phyloP scores from a whole-genome alignment of 2,888 invertebrate genomes.

The Baronia brevicornis region DNA sequence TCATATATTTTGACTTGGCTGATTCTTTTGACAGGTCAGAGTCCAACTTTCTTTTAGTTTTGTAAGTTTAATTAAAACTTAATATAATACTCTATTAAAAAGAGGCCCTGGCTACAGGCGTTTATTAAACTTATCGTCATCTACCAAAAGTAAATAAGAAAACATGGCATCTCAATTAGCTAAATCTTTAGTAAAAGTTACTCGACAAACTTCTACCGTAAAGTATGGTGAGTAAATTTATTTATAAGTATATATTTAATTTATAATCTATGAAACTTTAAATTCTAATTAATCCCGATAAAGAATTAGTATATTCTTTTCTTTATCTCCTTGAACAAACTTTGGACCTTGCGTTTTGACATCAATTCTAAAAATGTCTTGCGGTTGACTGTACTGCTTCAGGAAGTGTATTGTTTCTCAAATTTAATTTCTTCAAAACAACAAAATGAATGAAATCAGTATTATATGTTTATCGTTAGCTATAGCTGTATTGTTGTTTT shows the following conservation, averaged over 20 bases:
- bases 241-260: slow-evolving; percentile 18
- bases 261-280: slow-evolving; percentile 4
- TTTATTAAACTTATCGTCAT: slow-evolving; percentile 3
- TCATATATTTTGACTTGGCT: slow-evolving; percentile 4
- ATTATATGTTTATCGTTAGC: too few species aligned
- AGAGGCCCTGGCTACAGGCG: neutral
- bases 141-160: slow-evolving; percentile 18
- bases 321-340: slow-evolving; percentile 18
- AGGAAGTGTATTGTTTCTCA: neutral
- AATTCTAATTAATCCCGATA: slow-evolving; percentile 6
- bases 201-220: slow-evolving; percentile 48
- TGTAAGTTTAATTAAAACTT: slow-evolving; percentile 32
- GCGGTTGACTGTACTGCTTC: slow-evolving; percentile 2
- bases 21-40: slow-evolving; percentile 51
- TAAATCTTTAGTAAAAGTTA: slow-evolving; percentile 55
- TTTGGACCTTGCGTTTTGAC: slow-evolving; percentile 27
- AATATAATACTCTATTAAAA: slow-evolving; percentile 25
- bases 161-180: slow-evolving; percentile 65
- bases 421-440: too few species aligned
- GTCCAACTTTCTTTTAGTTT: slow-evolving; percentile 58
- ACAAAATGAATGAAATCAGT: too few species aligned
- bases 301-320: slow-evolving; percentile 1
- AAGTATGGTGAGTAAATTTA: slow-evolving; percentile 52
- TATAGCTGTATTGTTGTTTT: too few species aligned
- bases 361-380: slow-evolving; percentile 12